Percentiles rank a stretch among this genome's conserved stretches.
Conservation (phyloP, 1,140 invertebrate species). For the Camponotus pennsylvanicus region DNA sequence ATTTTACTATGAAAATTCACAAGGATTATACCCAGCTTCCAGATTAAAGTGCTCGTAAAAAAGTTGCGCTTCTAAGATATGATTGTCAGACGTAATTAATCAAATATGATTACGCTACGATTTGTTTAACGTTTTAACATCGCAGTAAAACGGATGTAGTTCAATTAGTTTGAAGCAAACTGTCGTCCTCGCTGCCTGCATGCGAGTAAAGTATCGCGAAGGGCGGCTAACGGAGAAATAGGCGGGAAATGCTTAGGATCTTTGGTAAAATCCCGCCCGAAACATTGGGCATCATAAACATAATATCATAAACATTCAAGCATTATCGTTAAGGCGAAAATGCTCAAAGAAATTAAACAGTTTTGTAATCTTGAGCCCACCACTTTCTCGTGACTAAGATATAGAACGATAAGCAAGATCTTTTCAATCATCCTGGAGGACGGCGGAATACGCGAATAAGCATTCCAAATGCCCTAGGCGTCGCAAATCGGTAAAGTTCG, state of each 20-base stretch:
- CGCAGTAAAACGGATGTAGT: not conserved
- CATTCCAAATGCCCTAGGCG: constrained; percentile 36
- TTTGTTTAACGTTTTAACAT: not conserved
- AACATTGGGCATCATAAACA: constrained; percentile 1
- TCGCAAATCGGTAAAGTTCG: constrained; percentile 40
- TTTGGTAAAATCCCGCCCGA: constrained; percentile 50
- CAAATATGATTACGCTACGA: not conserved
- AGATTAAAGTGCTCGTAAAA: not conserved
- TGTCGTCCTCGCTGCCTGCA: not conserved
- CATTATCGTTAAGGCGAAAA: constrained; percentile 60
- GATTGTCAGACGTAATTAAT: not conserved
- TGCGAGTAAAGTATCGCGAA: not conserved
- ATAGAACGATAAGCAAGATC: not conserved
- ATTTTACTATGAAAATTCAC: not conserved
- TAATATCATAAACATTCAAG: constrained; percentile 38
- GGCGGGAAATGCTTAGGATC: constrained; percentile 43
- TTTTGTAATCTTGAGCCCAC: not conserved
- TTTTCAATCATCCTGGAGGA: not conserved
- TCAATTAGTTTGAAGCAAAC: not conserved
- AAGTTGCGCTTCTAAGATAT: not conserved
- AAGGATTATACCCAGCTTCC: not conserved
- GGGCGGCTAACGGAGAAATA: constrained; percentile 5
- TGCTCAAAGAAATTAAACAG: constrained; percentile 13
- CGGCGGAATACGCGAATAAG: not conserved
- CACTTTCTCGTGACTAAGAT: not conserved